Base-by-base conservation (phyloP, 2,888 invertebrate species). In the Synergus laeviventris region DNA sequence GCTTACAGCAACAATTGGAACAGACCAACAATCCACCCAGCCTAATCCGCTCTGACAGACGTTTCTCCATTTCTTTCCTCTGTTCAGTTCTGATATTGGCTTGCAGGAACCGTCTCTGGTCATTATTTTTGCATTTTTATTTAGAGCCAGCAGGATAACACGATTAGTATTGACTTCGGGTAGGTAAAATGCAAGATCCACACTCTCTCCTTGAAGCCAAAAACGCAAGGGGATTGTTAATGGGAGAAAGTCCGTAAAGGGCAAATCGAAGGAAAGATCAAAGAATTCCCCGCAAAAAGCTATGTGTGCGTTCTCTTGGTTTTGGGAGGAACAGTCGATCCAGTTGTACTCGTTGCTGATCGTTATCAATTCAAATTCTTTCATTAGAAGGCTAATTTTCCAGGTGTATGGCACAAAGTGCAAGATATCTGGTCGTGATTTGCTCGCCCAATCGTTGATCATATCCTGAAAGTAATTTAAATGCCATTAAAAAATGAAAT, bases 341-440 rank as follows among this genome's bases (percentile, higher is more conserved):
- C 99, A 99, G 91, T 99, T 99, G 91, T 97, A 97, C 89, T 99
- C 97, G 91, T 99, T 99, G 87, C 97, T 96, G 18, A 97, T 92
- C 60, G 98, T 97, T 1, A 99, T 94, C 18, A 99, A 93, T 91
- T 99, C 98, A 91, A 99, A 98, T 91, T 99, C 98, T 90, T 99
- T 98, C 31, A 98, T 92, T 11, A 97, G 93, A 79, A 99, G 92
- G 79, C 95, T 96, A 86, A 99, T 96, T 89, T 97, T 96, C 96
- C 98, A 99, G 0, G 98, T 98, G 91, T 98, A 99, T 1, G 99
- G 99, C 75, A 99, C 96, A 92, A 99, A 99, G 87, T 96, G 95
- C 76, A 97, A 93, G 75, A 99, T 94, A 90, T 99, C 99, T 0
- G 99, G 97, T 16, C 96, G 94, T 9, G 96, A 94, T 93, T 99